Evolutionary conservation across 2,888 invertebrate species (phyloP).

Genomic region (Herminia tarsipennalis): DNA sequence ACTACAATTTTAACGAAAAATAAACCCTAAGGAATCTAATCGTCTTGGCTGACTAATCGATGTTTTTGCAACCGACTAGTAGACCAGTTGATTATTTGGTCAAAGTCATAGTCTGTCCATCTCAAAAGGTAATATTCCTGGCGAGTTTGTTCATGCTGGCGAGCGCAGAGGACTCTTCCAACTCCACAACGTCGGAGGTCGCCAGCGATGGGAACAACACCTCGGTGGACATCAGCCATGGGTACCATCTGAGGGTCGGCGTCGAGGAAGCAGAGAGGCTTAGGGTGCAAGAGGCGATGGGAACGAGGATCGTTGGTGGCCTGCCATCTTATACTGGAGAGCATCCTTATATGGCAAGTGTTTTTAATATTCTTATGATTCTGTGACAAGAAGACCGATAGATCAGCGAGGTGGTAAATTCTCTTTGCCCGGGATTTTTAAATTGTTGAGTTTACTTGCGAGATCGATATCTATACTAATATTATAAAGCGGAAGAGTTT

Average conservation of each 20-base stretch:
- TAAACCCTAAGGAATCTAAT: too few relatives aligned
- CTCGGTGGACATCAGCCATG: background rate
- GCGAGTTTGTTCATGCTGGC: background rate
- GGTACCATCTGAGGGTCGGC: slow-evolving; percentile 21
- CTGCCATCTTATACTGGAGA: slow-evolving; percentile 6
- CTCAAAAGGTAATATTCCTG: background rate
- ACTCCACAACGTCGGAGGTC: background rate
- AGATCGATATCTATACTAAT: too few relatives aligned
- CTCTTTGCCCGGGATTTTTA: background rate
- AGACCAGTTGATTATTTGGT: too few relatives aligned
- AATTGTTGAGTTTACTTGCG: too few relatives aligned
- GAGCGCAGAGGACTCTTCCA: too few relatives aligned
- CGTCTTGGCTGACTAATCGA: too few relatives aligned
- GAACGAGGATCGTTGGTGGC: slow-evolving; percentile 7
- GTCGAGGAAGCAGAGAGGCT: slow-evolving; percentile 18
- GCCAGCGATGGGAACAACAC: background rate
- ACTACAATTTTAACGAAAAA: too few relatives aligned
- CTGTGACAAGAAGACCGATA: background rate
- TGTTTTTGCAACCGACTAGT: too few relatives aligned
- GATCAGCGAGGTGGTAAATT: background rate
- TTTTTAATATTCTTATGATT: too few relatives aligned
- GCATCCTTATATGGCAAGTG: slow-evolving; percentile 24
- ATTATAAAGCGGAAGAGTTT: too few relatives aligned
- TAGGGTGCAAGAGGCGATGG: slow-evolving; percentile 6
- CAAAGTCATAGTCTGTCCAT: too few relatives aligned